Base-by-base conservation (phyloP, 2,888 invertebrate species). In the Lasioglossum figueresi region DNA sequence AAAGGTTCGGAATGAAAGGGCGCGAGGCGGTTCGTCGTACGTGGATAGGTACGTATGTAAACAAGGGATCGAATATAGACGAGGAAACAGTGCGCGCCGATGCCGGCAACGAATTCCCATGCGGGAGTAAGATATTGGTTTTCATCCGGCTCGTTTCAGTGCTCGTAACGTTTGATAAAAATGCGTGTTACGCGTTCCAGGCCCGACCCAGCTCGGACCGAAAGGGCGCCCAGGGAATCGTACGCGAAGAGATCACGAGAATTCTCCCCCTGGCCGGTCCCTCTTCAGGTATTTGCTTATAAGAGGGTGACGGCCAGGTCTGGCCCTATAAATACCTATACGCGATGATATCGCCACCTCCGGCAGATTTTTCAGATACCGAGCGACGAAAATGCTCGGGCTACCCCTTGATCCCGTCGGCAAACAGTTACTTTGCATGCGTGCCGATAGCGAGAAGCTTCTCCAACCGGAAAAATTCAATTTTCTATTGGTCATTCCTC, bases 161-260 rank as follows among this genome's bases (percentile, higher is more conserved):
- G 94, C 93, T 94, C 95, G 94, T 95, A 95, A 95, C 95, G 94
- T 95, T 95, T 94, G 94, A 95, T 95, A 95, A 95, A 95, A 95
- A 95, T 94, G 95, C 94, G 94, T 94, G 95, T 95, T 94, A 94
- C 94, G 95, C 94, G 94, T 92, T 93, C 92, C 92, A 91, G 88
- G 80, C 88, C 87, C 91, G 92, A 92, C 92, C 93, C 92, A 90
- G 87, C 92, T 90, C 91, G 89, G 91, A 88, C 91, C 90, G 90
- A 94, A 95, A 94, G 92, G 93, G 91, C 93, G 92, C 89, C 95
- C 87, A 88, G 95, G 95, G 95, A 95, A 92, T 93, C 94, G 92
- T 95, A 93, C 91, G 88, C 91, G 92, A 93, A 91, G 89, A 94
- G 94, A 94, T 94, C 94, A 94, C 93, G 94, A 94, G 94, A 94